Evolutionary conservation across 2,797 vertebrate species (phyloP), one percentile per base, ranked within the genome.

Genomic region (Paguma larvata): DNA sequence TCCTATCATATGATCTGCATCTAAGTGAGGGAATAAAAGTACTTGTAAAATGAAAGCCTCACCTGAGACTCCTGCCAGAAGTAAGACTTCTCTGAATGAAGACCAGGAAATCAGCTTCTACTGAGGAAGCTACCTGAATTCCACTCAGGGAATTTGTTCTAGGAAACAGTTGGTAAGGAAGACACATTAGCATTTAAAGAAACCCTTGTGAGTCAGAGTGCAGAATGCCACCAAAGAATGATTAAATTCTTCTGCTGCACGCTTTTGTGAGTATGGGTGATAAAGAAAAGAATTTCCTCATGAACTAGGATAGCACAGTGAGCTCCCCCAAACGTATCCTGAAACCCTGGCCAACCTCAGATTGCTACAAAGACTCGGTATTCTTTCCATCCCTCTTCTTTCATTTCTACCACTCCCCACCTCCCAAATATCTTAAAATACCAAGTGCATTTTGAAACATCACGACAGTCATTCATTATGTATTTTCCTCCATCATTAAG

Each of bases 101-200:
- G 96, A 98, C 98, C 92, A 97, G 94, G 97, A 98, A 98, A 98
- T 98, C 97, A 98, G 96, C 97, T 95, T 96, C 90, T 97, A 30
- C 92, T 95, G 95, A 98, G 93, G 32, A 87, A 96, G 95, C 94
- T 98, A 98, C 70, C 72, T 0, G 10, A 98, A 97, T 98, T 97
- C 97, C 97, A 97, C 95, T 97, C 0, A 0, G 95, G 98, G 93
- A 98, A 95, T 38, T 72, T 94, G 67, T 90, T 97, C 95, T 85
- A 80, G 44, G 89, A 96, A 91, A 78, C 79, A 89, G 91, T 84
- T 83, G 88, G 88, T 86, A 44, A 91, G 96, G 51, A 89, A 97
- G 96, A 98, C n/a, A 46, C n/a, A 97, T 98, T 97, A 98, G 94
- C 97, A 97, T 98, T 98, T 98, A 97, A 98, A 98, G 95, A 98